Base-by-base conservation (phyloP, 2,797 vertebrate genomes). In the Xyrichtys novacula region DNA sequence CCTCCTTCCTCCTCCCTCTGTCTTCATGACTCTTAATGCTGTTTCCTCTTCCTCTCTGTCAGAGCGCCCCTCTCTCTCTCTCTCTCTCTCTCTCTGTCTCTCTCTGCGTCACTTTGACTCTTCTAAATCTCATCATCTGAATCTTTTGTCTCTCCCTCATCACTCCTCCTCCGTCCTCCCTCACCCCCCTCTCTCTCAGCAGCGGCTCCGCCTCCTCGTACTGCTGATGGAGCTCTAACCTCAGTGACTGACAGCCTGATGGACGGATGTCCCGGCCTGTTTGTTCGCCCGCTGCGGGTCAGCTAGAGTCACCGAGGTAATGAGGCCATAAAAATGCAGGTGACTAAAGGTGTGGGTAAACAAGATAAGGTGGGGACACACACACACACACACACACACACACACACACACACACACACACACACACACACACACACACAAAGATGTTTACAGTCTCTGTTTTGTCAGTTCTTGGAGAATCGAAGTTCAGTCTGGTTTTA, bases 241-340 rank as follows among this genome's bases (percentile, higher is more conserved):
- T 9, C 76, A 28, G 36, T 80, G 80, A 92, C 70, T 89, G 90
- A 89, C 88, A 89, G 87, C 32, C 42, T 87, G 88, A 90, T 87
- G 65, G 88, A 90, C 81, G 79, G 88, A 83, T 85, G 86, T 80
- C 7, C 52, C 72, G 62, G 69, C 55, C 16, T 83, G 90, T 88
- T 88, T 88, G 86, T 80, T 81, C 25, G 40, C 60, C 80, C 22
- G 63, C 67, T 48, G 23, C 72, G 79, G 85, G 91, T 86, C 80
- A 56, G 54, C 60, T 38, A 20, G 70, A 78, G 85, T 89, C 84
- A 55, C 25, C 2, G 74, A 78, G 68, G 87, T 90, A 92, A 93
- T 90, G 88, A 92, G 65, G 81, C 87, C 84, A 89, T 91, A 80
- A 87, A 89, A 90, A 91, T 88, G 81, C 76, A 85, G 69, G 70